These are phyloP conservation scores for Marcusenius ussheri DNA, from an alignment of 2,113 vertebrate species.

Conservation along the genomic window DNA sequence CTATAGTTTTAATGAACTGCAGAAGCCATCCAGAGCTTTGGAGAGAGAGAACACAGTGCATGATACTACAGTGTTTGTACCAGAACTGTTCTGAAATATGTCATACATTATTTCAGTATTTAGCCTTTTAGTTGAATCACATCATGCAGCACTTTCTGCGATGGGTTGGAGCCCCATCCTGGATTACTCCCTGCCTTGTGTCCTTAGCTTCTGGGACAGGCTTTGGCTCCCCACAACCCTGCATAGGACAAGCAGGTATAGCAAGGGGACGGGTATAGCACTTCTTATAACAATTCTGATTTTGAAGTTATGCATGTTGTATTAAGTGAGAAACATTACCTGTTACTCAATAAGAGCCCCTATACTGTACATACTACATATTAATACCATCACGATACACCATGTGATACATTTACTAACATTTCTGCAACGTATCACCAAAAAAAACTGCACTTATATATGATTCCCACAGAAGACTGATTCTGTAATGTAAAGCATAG, in stretches of 20 bases:
- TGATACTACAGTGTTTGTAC: not conserved
- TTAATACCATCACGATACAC: not conserved
- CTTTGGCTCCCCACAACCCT: not conserved
- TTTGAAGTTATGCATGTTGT: not conserved
- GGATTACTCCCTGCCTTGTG: not conserved
- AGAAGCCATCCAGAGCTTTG: not conserved
- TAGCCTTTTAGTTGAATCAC: not conserved
- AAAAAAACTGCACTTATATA: not conserved
- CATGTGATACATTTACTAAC: not conserved
- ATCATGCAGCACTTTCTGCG: not conserved
- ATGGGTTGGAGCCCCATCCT: not conserved
- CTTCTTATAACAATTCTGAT: not conserved
- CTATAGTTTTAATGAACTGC: not conserved
- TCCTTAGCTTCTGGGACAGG: not conserved
- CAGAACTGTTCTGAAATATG: not conserved
- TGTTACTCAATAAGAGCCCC: not conserved
- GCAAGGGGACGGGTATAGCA: not conserved
- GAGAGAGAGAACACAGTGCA: not conserved
- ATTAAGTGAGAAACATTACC: not conserved
- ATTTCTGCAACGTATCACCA: not conserved
- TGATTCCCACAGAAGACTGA: not conserved
- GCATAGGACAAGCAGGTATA: not conserved
- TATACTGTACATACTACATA: not conserved
- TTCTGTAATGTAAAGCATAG: not conserved
- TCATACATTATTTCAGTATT: not conserved